Evolutionary conservation across 2,888 invertebrate species (phyloP).

Genomic region (Leptinotarsa juncta): DNA sequence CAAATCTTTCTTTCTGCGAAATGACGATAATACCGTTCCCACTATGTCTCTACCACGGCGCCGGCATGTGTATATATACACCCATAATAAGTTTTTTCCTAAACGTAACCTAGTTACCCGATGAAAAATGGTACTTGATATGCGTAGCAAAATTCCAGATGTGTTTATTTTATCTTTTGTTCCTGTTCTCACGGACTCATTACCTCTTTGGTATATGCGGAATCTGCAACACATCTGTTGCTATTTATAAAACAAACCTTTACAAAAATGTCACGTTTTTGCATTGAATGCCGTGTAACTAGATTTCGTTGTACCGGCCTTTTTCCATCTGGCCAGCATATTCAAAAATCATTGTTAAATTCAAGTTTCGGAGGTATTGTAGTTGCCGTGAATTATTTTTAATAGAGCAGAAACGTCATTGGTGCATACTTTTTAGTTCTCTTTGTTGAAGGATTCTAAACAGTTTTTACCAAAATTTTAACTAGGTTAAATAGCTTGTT

Average conservation of each 20-base stretch:
- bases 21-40: constrained; percentile 22
- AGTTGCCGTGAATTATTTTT: neutral
- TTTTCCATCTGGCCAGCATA: constrained; percentile 39
- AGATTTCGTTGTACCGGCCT: constrained; percentile 29
- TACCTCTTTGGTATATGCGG: constrained; percentile 53
- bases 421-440: neutral
- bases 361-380: constrained; percentile 5
- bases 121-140: constrained; percentile 42
- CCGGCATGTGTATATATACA: neutral
- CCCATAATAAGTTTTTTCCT: constrained; percentile 18
- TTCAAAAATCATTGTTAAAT: constrained; percentile 33
- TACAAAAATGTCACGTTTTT: constrained; percentile 53
- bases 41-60: constrained; percentile 18
- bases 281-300: constrained; percentile 39
- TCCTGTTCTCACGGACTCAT: constrained; percentile 56
- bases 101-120: constrained; percentile 38
- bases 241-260: constrained; percentile 53
- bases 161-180: constrained; percentile 54
- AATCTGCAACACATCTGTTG: constrained; percentile 56
- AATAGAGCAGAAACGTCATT: constrained; percentile 1
- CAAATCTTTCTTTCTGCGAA: constrained; percentile 5
- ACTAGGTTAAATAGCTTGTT: too few relatives aligned
- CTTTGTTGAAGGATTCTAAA: too few relatives aligned
- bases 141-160: constrained; percentile 51
- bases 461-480: too few relatives aligned